A percentile compares a stretch with the other conserved stretches of the same genome.
Conservation (phyloP, 1,140 invertebrate species). For the Macrosteles quadrilineatus region DNA sequence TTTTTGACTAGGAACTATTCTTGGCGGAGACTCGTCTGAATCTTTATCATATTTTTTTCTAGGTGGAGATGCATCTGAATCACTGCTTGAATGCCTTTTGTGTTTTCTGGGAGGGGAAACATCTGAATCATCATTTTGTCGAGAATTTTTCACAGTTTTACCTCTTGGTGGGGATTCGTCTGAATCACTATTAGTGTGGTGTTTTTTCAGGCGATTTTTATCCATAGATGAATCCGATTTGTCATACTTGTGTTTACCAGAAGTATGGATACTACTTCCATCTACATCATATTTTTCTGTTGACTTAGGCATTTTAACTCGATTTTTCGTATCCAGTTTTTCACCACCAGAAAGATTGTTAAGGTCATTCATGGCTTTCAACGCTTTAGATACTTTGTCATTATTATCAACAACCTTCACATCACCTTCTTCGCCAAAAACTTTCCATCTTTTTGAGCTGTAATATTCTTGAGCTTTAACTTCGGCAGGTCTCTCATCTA, state of each 20-base stretch:
- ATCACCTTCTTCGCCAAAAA: constrained; percentile 54
- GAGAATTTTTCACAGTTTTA: neutral
- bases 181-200: constrained; percentile 32
- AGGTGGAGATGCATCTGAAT: constrained; percentile 32
- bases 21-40: constrained; percentile 50
- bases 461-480: constrained; percentile 65
- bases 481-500: constrained; percentile 80
- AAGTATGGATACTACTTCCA: too few relatives aligned
- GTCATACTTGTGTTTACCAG: too few relatives aligned
- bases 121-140: constrained; percentile 37
- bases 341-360: neutral
- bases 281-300: too few relatives aligned
- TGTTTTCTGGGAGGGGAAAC: constrained; percentile 39
- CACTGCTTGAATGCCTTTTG: constrained; percentile 1
- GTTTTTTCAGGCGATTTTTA: neutral
- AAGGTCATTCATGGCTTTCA: neutral
- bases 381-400: neutral
- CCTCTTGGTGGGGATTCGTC: constrained; percentile 41
- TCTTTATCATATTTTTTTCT: constrained; percentile 36
- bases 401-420: constrained; percentile 27
- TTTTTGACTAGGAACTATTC: constrained; percentile 31
- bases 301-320: too few relatives aligned
- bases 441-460: constrained; percentile 69
- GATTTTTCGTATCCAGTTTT: neutral
- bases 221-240: neutral